phyloP scores from a whole-genome alignment of 2,113 vertebrate genomes.

The Labeo rohita region DNA sequence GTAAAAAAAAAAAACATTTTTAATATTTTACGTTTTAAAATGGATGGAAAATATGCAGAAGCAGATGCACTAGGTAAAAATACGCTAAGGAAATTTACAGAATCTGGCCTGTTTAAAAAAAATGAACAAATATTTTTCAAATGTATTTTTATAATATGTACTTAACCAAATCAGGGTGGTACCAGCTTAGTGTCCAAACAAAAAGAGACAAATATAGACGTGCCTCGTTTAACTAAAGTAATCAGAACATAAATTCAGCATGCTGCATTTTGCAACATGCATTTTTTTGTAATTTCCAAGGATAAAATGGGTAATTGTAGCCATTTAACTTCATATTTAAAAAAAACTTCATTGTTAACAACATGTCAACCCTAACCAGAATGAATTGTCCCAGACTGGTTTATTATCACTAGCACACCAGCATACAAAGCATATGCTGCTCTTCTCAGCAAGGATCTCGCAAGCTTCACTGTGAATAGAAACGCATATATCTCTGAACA shows the following conservation, averaged over 20 bases:
- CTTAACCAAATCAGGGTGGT: conserved; percentile 27
- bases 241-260: neutral
- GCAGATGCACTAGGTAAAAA: neutral
- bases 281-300: neutral
- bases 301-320: neutral
- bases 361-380: neutral
- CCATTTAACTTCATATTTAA: neutral
- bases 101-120: neutral
- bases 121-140: conserved; percentile 11
- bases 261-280: neutral
- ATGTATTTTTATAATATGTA: conserved; percentile 6
- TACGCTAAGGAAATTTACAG: neutral
- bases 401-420: neutral
- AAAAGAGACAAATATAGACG: neutral
- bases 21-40: neutral
- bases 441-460: conserved; percentile 7
- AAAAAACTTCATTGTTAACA: neutral
- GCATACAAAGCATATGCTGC: neutral
- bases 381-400: neutral
- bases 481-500: neutral
- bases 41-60: neutral
- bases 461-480: neutral
- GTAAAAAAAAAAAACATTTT: too few relatives aligned
- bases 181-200: conserved; percentile 10
- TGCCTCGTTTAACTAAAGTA: neutral